Percentiles rank a stretch among this genome's conserved stretches.
phyloP scores from a whole-genome alignment of 2,888 invertebrate species.

The Creontiades dilutus region DNA sequence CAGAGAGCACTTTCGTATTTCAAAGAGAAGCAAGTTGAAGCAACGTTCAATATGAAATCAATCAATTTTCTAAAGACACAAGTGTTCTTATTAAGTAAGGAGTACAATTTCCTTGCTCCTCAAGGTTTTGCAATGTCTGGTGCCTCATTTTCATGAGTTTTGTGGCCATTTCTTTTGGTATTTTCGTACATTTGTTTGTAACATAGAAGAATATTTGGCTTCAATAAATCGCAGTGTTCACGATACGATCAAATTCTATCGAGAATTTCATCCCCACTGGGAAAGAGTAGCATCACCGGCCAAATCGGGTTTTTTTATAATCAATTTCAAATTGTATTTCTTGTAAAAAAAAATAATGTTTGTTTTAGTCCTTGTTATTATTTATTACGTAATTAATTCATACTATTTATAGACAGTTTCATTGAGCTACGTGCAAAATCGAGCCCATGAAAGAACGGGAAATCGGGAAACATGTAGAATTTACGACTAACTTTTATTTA shows the following conservation, averaged over 20 bases:
- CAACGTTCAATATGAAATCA: too few species aligned
- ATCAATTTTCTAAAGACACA: too few species aligned
- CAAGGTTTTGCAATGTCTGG: slow-evolving; percentile 28
- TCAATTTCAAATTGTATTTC: not conserved
- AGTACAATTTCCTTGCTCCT: not conserved
- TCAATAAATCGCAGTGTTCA: too few species aligned
- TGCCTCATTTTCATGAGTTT: not conserved
- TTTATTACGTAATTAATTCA: not conserved
- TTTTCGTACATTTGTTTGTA: not conserved
- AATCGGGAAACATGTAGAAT: not conserved
- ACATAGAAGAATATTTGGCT: too few species aligned
- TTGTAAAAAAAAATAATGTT: not conserved
- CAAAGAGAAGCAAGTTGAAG: too few species aligned
- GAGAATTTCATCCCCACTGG: too few species aligned
- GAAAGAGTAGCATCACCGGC: not conserved
- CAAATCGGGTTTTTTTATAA: not conserved
- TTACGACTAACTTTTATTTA: too few species aligned
- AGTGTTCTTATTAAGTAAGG: too few species aligned
- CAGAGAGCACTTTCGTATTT: too few species aligned
- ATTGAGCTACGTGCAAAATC: not conserved
- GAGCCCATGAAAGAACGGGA: not conserved
- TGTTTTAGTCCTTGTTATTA: not conserved
- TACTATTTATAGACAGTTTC: not conserved
- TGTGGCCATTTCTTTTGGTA: not conserved
- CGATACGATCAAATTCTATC: too few species aligned